These are phyloP conservation scores for Euproctis similis DNA, from an alignment of 2,888 invertebrate species.

Conservation along the genomic window DNA sequence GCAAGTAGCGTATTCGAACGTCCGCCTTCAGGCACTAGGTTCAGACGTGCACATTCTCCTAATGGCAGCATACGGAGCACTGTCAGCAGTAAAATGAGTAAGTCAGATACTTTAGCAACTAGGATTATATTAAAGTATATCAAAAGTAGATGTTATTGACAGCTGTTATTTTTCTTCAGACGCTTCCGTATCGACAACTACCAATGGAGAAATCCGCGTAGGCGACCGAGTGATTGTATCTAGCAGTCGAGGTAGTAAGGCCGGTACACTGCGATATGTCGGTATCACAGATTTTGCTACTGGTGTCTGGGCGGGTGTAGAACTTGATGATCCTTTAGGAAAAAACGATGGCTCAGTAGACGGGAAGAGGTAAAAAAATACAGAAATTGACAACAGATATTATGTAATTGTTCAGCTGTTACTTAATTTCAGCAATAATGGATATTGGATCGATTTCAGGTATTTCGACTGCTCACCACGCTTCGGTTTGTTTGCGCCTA, in stretches of 20 bases:
- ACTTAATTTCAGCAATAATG: not conserved
- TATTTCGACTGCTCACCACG: slow-evolving; percentile 95
- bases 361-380: slow-evolving; percentile 83
- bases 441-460: slow-evolving; percentile 79
- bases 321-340: slow-evolving; percentile 93
- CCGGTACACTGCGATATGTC: slow-evolving; percentile 88
- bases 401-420: not conserved
- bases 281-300: slow-evolving; percentile 93
- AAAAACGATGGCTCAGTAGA: slow-evolving; percentile 97
- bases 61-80: slow-evolving; percentile 69
- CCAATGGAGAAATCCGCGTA: slow-evolving; percentile 80
- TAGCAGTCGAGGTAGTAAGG: slow-evolving; percentile 90
- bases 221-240: slow-evolving; percentile 95
- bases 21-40: slow-evolving; percentile 60
- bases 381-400: not conserved
- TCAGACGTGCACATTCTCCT: slow-evolving; percentile 60
- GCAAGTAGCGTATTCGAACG: slow-evolving; percentile 66
- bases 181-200: slow-evolving; percentile 65
- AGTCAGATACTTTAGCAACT: slow-evolving; percentile 22
- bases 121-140: not conserved
- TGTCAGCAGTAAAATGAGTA: slow-evolving; percentile 74
- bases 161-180: slow-evolving; percentile 32
- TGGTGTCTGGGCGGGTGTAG: slow-evolving; percentile 97
- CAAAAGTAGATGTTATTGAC: not conserved
- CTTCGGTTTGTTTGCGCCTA: slow-evolving; percentile 95